Base-by-base conservation (phyloP, 2,888 invertebrate species). In the Spicauda simplicius region DNA sequence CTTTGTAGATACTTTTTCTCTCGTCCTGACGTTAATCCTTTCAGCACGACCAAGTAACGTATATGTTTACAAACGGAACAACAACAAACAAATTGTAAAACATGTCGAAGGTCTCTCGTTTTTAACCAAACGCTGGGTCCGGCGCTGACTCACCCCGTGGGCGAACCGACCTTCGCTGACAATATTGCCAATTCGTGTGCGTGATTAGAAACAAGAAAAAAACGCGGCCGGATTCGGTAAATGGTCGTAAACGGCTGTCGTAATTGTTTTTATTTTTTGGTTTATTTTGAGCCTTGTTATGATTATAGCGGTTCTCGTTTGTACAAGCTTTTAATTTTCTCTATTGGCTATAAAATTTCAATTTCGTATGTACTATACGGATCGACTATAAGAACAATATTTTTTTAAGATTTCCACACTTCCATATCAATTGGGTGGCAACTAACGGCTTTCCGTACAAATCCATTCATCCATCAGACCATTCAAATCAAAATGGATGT, bases 131-230 rank as follows among this genome's bases (percentile, higher is more conserved):
- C 11, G 1, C 37, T 18, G 54, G 54, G 50, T 50, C 60, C 8
- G 14, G 8, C 30, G 33, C n/a, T 72, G 68, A 71, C 68, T 72
- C 68, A 68, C 59, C 37, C 14, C 33, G 63, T 55, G 55, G 58
- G 45, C 54, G 68, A 64, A 2, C 25, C 25, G 69, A 70, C 72
- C 72, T 70, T 72, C 64, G 58, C 14, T 62, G 14, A 58, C 66
- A 45, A 55, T 54, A 54, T 62, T 63, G 63, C 63, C 55, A 63
- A 63, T 63, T 63, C 55, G 63, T 55, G 63, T 55, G 63, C 30
- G 45, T 37, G 55, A 63, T 70, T 70, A 61, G 70, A 64, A 57
- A 30, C 52, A 53, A 58, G 67, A 67, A 68, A 73, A 72, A 63
- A 55, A 45, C 3, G 18, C 6, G 5, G 19, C 62, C 54, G 19